Base-by-base conservation (phyloP, 2,113 vertebrate species). In the Centropus unirufus region DNA sequence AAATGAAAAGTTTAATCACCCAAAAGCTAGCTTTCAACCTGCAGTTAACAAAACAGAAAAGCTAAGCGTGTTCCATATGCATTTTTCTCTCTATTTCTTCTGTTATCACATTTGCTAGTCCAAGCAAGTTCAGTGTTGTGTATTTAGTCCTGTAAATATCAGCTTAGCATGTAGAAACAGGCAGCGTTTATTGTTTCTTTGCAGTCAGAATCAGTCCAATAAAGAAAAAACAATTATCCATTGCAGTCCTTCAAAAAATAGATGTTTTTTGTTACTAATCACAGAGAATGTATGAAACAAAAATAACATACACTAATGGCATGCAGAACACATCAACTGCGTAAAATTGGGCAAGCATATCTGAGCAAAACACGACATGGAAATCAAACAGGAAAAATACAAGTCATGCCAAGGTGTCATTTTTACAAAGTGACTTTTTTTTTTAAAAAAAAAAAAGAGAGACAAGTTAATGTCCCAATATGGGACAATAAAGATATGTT, bases 1-100 rank as follows among this genome's bases (percentile, higher is more conserved):
- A 97, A 97, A 97, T 93, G 95, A 97, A 97, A 96, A 95, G 89
- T 96, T 96, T 95, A 97, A 97, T 97, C 96, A 95, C 94, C 76
- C 78, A 93, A 94, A 97, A 97, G 93, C 95, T 97, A 94, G 83
- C 96, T 95, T 97, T 95, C 94, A 97, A 97, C 90, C 91, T 94
- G 42, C 70, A 86, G 81, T 94, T 91, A 96, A 83, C 92, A 97
- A 96, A 96, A 93, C 90, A 92, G 80, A 88, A 96, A 92, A 96
- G 96, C 96, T 91, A 75, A 91, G 85, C 78, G 84, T 93, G 74
- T 94, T 95, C 58, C 76, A 76, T 77, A 78, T 83, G 79, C 80
- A 69, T 90, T 96, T 95, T 95, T 79, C 61, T 91, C 86, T 90
- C 29, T 75, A 42, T 88, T 97, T 87, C 82, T 89, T 75, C 90